Conservation (phyloP, 2,113 vertebrate species). For the Salvelinus alpinus region DNA sequence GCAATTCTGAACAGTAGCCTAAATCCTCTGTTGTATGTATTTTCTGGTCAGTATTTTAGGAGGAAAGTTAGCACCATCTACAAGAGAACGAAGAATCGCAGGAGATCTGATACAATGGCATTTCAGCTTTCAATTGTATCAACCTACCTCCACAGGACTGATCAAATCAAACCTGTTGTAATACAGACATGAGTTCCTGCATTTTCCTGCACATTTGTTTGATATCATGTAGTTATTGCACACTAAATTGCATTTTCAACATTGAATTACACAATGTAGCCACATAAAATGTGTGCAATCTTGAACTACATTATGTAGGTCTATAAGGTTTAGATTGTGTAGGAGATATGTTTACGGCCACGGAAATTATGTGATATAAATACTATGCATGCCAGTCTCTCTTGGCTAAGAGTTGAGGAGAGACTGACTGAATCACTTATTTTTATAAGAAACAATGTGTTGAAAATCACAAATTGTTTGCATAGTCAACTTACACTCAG, state of each 20-base stretch:
- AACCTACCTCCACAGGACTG: slow-evolving; percentile 60
- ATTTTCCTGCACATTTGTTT: not conserved
- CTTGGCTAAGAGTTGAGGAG: too few species aligned
- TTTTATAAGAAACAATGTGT: too few species aligned
- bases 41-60: slow-evolving; percentile 88
- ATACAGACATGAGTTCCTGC: not conserved
- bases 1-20: slow-evolving; percentile 88
- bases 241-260: too few species aligned
- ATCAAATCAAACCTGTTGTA: slow-evolving; percentile 63
- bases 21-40: slow-evolving; percentile 90
- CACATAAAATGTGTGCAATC: not conserved
- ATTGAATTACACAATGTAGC: too few species aligned
- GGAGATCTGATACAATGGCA: slow-evolving; percentile 65
- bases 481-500: too few species aligned
- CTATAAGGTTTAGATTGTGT: not conserved
- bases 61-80: slow-evolving; percentile 83
- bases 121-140: slow-evolving; percentile 51
- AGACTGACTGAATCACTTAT: too few species aligned
- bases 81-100: slow-evolving; percentile 36
- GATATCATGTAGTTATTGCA: too few species aligned
- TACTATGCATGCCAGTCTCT: too few species aligned
- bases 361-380: slow-evolving; percentile 13
- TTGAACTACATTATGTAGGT: not conserved
- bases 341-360: too few species aligned
- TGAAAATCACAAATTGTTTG: too few species aligned